Evolutionary conservation across 1,140 invertebrate species (phyloP).

Genomic region (Lepidurus packardi): DNA sequence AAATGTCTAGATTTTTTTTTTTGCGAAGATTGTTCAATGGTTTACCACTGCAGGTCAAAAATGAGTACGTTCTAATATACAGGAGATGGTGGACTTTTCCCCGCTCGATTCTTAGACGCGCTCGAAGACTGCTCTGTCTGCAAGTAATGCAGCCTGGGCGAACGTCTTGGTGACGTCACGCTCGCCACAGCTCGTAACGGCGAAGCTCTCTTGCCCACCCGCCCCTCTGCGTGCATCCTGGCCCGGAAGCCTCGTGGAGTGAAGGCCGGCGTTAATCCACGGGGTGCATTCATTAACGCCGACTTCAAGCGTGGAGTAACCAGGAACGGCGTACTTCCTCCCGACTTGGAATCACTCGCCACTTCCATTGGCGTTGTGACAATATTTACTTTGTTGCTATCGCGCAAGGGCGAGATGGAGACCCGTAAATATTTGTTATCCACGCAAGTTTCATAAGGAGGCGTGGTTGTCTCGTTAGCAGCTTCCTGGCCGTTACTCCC

Average conservation of each 20-base stretch:
- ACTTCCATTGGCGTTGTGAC: neutral
- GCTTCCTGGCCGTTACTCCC: neutral
- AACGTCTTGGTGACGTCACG: neutral
- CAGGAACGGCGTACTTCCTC: neutral
- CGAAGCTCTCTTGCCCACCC: slow-evolving; percentile 6
- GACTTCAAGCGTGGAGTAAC: neutral
- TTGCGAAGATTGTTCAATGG: neutral
- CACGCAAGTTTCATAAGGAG: neutral
- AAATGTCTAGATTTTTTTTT: neutral
- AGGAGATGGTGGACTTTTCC: neutral
- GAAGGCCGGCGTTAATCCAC: neutral
- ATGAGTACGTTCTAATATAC: neutral
- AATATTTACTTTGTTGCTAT: slow-evolving; percentile 12
- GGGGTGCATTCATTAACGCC: slow-evolving; percentile 8
- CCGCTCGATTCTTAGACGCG: neutral
- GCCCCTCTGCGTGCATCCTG: neutral
- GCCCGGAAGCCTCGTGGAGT: neutral
- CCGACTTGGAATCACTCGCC: neutral
- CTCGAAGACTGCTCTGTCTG: neutral
- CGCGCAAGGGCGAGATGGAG: neutral
- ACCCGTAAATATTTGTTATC: neutral
- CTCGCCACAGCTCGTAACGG: neutral
- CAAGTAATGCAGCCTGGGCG: neutral
- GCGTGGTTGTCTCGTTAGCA: neutral
- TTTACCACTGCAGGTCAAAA: neutral